Evolutionary conservation across 2,888 invertebrate genomes (phyloP).

Genomic region (Drosophila nigricruria): DNA sequence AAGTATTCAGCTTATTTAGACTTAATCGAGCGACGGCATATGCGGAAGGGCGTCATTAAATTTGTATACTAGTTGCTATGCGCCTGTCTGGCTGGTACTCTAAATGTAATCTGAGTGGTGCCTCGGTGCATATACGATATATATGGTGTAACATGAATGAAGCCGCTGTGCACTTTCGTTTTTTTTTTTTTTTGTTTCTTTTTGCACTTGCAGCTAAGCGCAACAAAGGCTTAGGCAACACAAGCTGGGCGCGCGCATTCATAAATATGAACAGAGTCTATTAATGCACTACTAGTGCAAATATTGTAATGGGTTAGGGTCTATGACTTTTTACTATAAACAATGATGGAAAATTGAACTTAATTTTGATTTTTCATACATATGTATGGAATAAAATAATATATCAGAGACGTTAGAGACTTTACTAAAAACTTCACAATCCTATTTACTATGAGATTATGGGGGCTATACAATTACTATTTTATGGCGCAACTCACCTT

Average conservation of each 20-base stretch:
- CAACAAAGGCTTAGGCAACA: slow-evolving; percentile 56
- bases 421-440: slow-evolving; percentile 5
- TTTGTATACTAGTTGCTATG: slow-evolving; percentile 36
- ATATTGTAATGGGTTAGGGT: slow-evolving; percentile 22
- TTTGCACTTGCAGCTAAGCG: slow-evolving; percentile 34
- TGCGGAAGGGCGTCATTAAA: slow-evolving; percentile 73
- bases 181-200: slow-evolving; percentile 28
- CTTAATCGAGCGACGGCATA: slow-evolving; percentile 19
- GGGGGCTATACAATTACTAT: slow-evolving; percentile 15
- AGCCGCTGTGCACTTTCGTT: slow-evolving; percentile 64
- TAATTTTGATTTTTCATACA: slow-evolving; percentile 3
- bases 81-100: slow-evolving; percentile 23
- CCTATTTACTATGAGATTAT: slow-evolving; percentile 17
- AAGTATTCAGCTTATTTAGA: slow-evolving; percentile 4
- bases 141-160: slow-evolving; percentile 55
- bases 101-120: slow-evolving; percentile 54
- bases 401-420: neutral
- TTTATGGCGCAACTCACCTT: slow-evolving; percentile 60
- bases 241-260: slow-evolving; percentile 21
- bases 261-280: slow-evolving; percentile 30
- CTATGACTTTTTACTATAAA: slow-evolving; percentile 34
- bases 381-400: slow-evolving; percentile 4
- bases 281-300: slow-evolving; percentile 20
- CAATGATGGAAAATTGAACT: slow-evolving; percentile 31
- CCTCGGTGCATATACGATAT: slow-evolving; percentile 10